Base-by-base conservation (phyloP, 2,888 invertebrate genomes). In the Drosophila mulleri region DNA sequence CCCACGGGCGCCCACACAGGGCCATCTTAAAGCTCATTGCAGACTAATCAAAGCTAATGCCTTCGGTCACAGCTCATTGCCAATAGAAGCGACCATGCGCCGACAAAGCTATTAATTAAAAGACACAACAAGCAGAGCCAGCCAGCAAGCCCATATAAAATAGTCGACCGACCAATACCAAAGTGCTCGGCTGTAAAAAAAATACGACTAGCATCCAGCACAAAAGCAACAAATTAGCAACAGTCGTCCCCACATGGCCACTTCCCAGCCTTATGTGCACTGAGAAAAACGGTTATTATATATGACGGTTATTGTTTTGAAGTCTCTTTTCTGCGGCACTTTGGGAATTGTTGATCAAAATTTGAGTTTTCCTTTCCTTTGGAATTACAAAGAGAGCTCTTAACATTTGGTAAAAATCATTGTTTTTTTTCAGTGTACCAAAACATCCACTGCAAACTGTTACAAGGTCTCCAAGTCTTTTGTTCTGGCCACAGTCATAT, bases 171-270 rank as follows among this genome's bases (percentile, higher is more conserved):
- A 57, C 52, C 72, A 74, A 74, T 68, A 68, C 44, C 63, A 59
- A 74, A 68, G 58, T 63, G 54, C 45, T 65, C 50, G 53, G 54
- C 29, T 47, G 73, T 72, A 80, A 48, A 69, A 69, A 78, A 77
- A 70, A 50, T 26, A 50, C 39, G 23, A 54, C 54, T 37, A 11
- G 39, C 60, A 69, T 61, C 23, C 72, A 70, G 53, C 61, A 74
- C 69, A 71, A 83, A 71, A 70, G 69, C 77, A 86, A 86, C 84
- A 88, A 86, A 88, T 83, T 83, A 84, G 87, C 77, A 88, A 87
- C 72, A 83, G 72, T 78, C 73, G 65, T 72, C 18, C 58, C 61
- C 60, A 53, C 42, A 67, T 37, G 47, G 20, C 56, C 37, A 56
- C 56, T 56, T 63, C 41, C 18, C 57, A 47, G 60, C 50, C 18